Evolutionary conservation across 1,140 invertebrate genomes (phyloP).

Genomic region (Drosophila funebris): DNA sequence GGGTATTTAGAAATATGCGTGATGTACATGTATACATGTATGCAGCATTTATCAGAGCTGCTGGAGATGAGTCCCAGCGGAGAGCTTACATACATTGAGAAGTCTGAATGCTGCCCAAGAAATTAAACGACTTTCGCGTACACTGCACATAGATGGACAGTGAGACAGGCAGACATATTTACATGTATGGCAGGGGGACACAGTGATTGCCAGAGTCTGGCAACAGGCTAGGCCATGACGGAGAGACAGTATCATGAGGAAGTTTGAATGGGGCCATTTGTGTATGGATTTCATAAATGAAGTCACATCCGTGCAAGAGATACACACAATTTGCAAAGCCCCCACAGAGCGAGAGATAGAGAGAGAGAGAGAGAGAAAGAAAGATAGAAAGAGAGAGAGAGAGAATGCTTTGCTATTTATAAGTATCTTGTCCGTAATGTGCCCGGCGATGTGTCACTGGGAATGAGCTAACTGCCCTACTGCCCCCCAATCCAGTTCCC

Average conservation of each 20-base stretch:
- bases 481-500: not conserved
- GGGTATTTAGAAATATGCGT: not conserved
- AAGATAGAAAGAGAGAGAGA: not conserved
- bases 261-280: slow-evolving; percentile 66
- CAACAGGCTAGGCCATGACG: not conserved
- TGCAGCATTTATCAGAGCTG: slow-evolving; percentile 3
- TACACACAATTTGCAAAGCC: slow-evolving; percentile 27
- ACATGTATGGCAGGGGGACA: not conserved
- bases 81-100: not conserved
- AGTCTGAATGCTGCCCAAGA: slow-evolving; percentile 7
- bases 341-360: not conserved
- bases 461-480: slow-evolving; percentile 20
- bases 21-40: not conserved
- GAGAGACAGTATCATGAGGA: slow-evolving; percentile 36
- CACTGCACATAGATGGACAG: not conserved
- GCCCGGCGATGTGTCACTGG: slow-evolving; percentile 66
- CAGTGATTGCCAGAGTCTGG: slow-evolving; percentile 8
- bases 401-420: slow-evolving; percentile 54
- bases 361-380: not conserved
- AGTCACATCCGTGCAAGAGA: slow-evolving; percentile 54
- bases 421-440: slow-evolving; percentile 65
- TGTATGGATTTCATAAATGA: slow-evolving; percentile 55
- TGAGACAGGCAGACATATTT: not conserved
- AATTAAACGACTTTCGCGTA: slow-evolving; percentile 35
- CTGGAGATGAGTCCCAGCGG: slow-evolving; percentile 16